Percentiles rank a stretch among this genome's conserved stretches.
phyloP scores from a whole-genome alignment of 2,113 vertebrate genomes.

The Coptodon bakossiorum region DNA sequence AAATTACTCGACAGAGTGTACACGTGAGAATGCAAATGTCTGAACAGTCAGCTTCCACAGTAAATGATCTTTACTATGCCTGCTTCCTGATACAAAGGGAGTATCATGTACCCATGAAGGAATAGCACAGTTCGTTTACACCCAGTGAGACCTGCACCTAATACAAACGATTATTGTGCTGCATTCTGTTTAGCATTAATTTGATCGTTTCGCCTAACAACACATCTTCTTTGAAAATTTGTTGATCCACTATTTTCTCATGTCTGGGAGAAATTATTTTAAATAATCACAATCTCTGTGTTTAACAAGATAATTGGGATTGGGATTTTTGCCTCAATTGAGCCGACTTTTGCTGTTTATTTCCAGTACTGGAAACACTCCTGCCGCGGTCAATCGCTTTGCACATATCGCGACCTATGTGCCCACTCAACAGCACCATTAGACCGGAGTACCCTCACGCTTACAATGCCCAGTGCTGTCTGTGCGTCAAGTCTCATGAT shows the following conservation, averaged over 20 bases:
- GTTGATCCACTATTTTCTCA: not conserved
- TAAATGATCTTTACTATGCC: not conserved
- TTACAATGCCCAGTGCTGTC: not conserved
- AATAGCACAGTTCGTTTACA: not conserved
- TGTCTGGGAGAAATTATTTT: not conserved
- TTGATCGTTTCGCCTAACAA: not conserved
- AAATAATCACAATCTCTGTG: not conserved
- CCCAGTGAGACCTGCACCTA: not conserved
- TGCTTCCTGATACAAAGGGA: not conserved
- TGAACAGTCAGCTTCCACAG: not conserved
- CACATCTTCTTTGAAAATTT: not conserved
- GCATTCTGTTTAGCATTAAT: not conserved
- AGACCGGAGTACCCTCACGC: not conserved
- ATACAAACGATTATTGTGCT: not conserved
- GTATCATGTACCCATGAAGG: not conserved
- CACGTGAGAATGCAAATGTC: not conserved
- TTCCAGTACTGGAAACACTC: not conserved
- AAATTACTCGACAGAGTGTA: not conserved
- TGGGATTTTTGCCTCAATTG: not conserved
- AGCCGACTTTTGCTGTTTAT: not conserved
- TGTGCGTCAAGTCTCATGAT: not conserved
- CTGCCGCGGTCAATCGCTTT: rapidly evolving
- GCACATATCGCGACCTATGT: not conserved
- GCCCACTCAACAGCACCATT: not conserved
- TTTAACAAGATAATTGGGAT: not conserved